Evolutionary conservation across 2,113 vertebrate genomes (phyloP).

Genomic region (Corythoichthys haematopterus): DNA sequence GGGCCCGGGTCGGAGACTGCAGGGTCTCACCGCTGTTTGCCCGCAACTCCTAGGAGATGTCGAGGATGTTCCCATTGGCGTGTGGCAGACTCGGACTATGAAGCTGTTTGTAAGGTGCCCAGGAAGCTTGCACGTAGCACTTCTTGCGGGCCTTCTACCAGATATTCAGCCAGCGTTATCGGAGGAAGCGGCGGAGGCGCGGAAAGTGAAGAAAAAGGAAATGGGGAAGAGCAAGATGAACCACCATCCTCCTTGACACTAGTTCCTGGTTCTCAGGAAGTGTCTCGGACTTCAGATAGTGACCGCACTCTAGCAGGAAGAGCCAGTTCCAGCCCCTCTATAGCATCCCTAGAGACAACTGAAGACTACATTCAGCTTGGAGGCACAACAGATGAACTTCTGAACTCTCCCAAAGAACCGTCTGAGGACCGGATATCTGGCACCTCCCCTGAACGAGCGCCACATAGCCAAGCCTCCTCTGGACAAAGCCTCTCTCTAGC

Average conservation of each 20-base stretch:
- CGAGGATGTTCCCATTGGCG: constrained; percentile 79
- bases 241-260: constrained; percentile 64
- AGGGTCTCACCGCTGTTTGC: constrained; percentile 40
- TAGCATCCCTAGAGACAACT: constrained; percentile 76
- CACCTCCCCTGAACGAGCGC: constrained; percentile 63
- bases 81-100: constrained; percentile 87
- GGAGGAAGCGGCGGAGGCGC: constrained; percentile 53
- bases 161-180: constrained; percentile 71
- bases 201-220: constrained; percentile 23
- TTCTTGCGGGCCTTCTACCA: constrained; percentile 78
- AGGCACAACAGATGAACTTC: constrained; percentile 60
- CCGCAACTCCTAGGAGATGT: constrained; percentile 75
- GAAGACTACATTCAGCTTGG: constrained; percentile 62
- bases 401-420: constrained; percentile 38
- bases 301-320: constrained; percentile 78
- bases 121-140: constrained; percentile 83
- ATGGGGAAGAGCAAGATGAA: constrained; percentile 68
- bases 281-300: constrained; percentile 58
- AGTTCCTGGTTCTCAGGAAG: constrained; percentile 56
- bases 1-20: constrained; percentile 58
- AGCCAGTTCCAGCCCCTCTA: constrained; percentile 77
- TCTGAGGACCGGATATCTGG: constrained; percentile 74
- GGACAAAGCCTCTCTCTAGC: constrained; percentile 73
- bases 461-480: constrained; percentile 18
- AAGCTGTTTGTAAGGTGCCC: constrained; percentile 89